Base-by-base conservation (phyloP, 2,797 vertebrate genomes). In the Lerista edwardsae region DNA sequence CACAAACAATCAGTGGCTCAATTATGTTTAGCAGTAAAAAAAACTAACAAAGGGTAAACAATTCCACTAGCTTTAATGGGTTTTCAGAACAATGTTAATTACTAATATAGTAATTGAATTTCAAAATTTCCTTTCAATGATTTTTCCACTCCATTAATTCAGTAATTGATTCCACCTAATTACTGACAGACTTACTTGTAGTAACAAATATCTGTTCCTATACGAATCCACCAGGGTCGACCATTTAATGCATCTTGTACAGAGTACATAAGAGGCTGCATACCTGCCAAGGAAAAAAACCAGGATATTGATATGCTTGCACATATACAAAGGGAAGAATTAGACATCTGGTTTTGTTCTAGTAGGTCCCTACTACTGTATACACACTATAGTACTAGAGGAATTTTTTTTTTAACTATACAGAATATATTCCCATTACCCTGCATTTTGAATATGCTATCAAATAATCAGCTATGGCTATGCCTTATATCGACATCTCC, bases 261-360 rank as follows among this genome's bases (percentile, higher is more conserved):
- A 0, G 99, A 99, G 94, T 99, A 99, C 98, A 99, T 99, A 79
- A 99, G 95, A 73, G 97, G 97, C 85, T 99, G 99, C 99, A 99
- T 99, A 91, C 99, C 99, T 99, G 89, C 67, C 89, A 88, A 75
- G 84, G 84, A 91, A 83, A 88, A 79, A 77, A 0, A 10, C 62
- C 82, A 79, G 19, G 3, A 0, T 62, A 85, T 19, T n/a, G 57
- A 83, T 61, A 80, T 0, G 44, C 11, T 41, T 80, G 79, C 76
- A 57, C 8, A 87, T 27, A 61, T 72, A 9, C n/a, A n/a, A n/a
- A 84, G 17, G 31, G 80, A 90, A 0, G 10, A 51, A 83, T 5
- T n/a, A 73, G 31, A 71, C 34, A 25, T 31, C 3, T 69, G 29
- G 7, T 71, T 25, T 27, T 14, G 23, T 72, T 72, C 10, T 41